Evolutionary conservation across 1,140 invertebrate genomes (phyloP), one percentile per base, ranked within the genome.

Genomic region (Heliconius congener): DNA sequence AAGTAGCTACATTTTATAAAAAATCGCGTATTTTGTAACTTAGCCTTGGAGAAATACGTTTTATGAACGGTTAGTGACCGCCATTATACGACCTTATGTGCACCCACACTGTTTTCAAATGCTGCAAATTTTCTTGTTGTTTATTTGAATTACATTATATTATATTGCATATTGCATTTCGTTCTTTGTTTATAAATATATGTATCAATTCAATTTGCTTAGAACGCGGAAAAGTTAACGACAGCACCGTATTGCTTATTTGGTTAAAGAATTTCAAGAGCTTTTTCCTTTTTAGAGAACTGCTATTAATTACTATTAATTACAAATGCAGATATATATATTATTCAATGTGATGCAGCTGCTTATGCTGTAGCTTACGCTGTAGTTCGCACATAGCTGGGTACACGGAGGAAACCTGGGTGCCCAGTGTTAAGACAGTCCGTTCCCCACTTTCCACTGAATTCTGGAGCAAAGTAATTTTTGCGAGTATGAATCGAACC

Each of bases 41-140:
- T 82, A 79, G 75, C 83, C 83, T 84, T 85, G 83, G 87, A 86
- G 80, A 84, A 77, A 81, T 86, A 86, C 84, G 87, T 87, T 85
- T 75, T 84, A 76, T 81, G 86, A 83, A 83, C 84, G 85, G 87
- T 89, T 78, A 83, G 84, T 81, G 73, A 80, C 80, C 82, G 84
- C 87, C 87, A 84, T 88, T 92, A 89, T 86, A 85, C 81, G 84
- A 87, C 87, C 87, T 88, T 90, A 91, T 52, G 50, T 52, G 81
- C 85, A 82, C 90, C 88, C 88, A 93, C 87, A 87, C 85, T 76
- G 81, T 70, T 83, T 84, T 86, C 75, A 87, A 89, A 85, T 66
- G 55, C 9, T 57, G 55, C 9, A n/a, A 57, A 23, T 81, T 72
- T 66, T 77, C 78, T 76, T 81, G 60, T 66, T 66, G 27, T 27